Conservation (phyloP, 2,113 vertebrate genomes). For the Syngnathus typhle region DNA sequence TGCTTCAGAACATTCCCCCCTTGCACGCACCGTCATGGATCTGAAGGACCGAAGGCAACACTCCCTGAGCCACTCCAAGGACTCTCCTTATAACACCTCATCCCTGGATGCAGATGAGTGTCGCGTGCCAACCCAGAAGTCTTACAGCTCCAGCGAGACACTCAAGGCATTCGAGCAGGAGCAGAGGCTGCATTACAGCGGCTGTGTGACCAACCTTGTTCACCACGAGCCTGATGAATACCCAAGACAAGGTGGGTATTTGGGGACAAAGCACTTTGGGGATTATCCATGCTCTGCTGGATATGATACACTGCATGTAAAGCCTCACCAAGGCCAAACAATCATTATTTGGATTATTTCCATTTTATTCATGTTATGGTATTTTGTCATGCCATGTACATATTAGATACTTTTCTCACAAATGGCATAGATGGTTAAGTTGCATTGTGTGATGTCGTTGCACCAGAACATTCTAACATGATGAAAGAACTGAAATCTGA, state of each 20-base stretch:
- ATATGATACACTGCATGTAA: neutral
- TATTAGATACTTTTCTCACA: too few relatives aligned
- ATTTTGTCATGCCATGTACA: too few relatives aligned
- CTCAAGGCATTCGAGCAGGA: slow-evolving; percentile 95
- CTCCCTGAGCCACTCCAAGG: slow-evolving; percentile 87
- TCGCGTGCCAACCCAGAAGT: slow-evolving; percentile 93
- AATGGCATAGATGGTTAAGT: neutral
- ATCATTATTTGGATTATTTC: neutral
- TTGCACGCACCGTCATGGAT: slow-evolving; percentile 73
- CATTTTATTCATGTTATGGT: neutral
- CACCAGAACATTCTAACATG: too few relatives aligned
- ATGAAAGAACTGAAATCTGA: too few relatives aligned
- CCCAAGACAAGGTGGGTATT: slow-evolving; percentile 83
- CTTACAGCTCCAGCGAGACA: slow-evolving; percentile 95
- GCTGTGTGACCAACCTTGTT: slow-evolving; percentile 87
- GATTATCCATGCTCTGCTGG: slow-evolving; percentile 19
- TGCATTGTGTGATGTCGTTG: too few relatives aligned
- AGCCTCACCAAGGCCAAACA: neutral
- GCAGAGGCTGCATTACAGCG: slow-evolving; percentile 87
- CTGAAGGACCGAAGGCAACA: slow-evolving; percentile 88
- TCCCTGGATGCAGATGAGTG: slow-evolving; percentile 88
- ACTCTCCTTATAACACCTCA: slow-evolving; percentile 86
- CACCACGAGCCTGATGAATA: slow-evolving; percentile 94
- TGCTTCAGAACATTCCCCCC: neutral
- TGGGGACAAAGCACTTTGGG: neutral